Evolutionary conservation across 2,113 vertebrate genomes (phyloP).

Genomic region (Chaetura pelagica): DNA sequence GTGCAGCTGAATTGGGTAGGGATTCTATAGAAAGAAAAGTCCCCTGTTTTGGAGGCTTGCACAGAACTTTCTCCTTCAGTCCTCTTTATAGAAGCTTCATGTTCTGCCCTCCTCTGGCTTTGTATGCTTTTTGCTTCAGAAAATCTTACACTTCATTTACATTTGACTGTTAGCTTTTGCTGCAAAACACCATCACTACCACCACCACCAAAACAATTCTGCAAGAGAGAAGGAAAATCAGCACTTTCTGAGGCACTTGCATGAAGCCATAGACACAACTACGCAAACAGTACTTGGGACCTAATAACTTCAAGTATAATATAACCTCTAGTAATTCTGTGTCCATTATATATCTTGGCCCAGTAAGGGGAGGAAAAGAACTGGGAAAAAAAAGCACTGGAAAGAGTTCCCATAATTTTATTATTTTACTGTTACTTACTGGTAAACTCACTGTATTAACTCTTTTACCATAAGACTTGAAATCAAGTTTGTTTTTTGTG

Average conservation of each 20-base stretch:
- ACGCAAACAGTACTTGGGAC: neutral
- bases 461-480: neutral
- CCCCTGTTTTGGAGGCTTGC: neutral
- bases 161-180: neutral
- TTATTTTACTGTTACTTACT: neutral
- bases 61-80: neutral
- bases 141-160: neutral
- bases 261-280: neutral
- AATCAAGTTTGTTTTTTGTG: neutral
- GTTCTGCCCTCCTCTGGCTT: neutral
- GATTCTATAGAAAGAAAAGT: neutral
- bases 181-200: neutral
- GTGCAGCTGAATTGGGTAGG: neutral
- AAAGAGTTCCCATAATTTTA: neutral
- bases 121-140: neutral
- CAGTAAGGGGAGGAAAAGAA: neutral
- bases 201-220: neutral
- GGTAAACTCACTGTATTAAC: neutral
- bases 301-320: neutral
- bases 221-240: neutral
- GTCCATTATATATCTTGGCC: accelerated
- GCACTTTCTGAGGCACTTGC: neutral
- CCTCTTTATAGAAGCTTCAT: neutral
- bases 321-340: neutral
- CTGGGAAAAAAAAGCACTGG: accelerated